Base-by-base conservation (phyloP, 2,888 invertebrate genomes). In the Epirrita christyi region DNA sequence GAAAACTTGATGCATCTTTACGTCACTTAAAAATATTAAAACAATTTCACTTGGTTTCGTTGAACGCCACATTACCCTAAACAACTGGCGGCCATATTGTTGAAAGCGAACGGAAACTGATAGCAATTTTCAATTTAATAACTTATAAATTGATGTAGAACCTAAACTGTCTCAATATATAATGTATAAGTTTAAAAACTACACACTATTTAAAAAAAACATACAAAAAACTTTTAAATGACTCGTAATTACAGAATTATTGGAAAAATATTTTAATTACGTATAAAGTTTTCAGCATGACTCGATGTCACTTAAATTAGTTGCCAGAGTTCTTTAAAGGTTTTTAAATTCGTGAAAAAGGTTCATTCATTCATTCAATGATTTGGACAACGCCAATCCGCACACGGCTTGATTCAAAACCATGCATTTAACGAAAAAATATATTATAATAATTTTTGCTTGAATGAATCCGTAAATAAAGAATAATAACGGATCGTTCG, bases 21-120 rank as follows among this genome's bases (percentile, higher is more conserved):
- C 80, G 80, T 85, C 83, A 86, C 85, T 85, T 84, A 79, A 77
- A 85, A 85, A 84, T 88, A 86, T 87, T 86, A 78, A 81, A 85
- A 83, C 79, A 89, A 88, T 88, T 90, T 91, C 90, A 90, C 88
- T 86, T 83, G 78, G 85, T 87, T 88, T 88, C 85, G 85, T 88
- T 85, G 85, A 90, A 92, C 91, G 91, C 92, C 92, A 91, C 92
- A 92, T 92, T 92, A 92, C 91, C 89, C 90, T 88, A 90, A 92
- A 91, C 90, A 89, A 92, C 89, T 88, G 88, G 90, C 90, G 86
- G 92, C 92, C 92, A 92, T 92, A 88, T 92, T 92, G 88, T 84
- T 86, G 81, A 85, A 85, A 86, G 80, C 86, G 81, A 89, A 86
- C 88, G 87, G 88, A 89, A 86, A 82, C 73, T 75, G 74, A 66